phyloP scores from a whole-genome alignment of 2,113 vertebrate genomes.

The Diphyllodes magnificus region DNA sequence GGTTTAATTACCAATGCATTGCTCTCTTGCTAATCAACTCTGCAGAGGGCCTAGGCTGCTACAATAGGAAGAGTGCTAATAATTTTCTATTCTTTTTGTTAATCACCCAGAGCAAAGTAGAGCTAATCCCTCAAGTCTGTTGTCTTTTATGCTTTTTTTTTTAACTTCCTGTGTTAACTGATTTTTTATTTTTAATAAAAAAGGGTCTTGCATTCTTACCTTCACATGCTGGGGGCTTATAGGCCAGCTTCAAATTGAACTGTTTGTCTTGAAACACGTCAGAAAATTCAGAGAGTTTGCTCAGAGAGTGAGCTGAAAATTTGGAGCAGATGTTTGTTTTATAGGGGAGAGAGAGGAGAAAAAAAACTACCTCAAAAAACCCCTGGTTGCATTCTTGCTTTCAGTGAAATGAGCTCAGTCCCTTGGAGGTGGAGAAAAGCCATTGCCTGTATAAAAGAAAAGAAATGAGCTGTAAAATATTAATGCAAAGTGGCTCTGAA shows the following conservation, averaged over 20 bases:
- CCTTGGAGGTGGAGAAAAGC: neutral
- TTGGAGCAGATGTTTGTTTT: constrained; percentile 61
- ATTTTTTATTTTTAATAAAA: constrained; percentile 4
- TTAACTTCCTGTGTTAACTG: constrained; percentile 2
- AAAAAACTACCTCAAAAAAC: neutral
- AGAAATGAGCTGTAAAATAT: neutral
- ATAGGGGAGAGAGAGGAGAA: neutral
- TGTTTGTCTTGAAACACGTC: constrained; percentile 14
- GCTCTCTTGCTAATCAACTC: neutral
- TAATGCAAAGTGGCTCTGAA: neutral
- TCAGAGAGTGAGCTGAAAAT: constrained; percentile 39
- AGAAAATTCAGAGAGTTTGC: constrained; percentile 29
- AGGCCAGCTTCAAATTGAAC: neutral
- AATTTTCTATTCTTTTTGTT: constrained; percentile 9
- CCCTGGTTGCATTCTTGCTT: neutral
- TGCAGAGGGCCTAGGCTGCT: neutral
- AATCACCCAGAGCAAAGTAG: neutral
- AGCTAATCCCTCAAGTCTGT: neutral
- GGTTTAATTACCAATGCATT: neutral
- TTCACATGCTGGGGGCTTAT: neutral
- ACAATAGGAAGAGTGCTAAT: neutral
- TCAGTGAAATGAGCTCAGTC: constrained; percentile 8
- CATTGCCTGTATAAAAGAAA: neutral
- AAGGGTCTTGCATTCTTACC: neutral
- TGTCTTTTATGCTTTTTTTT: neutral